phyloP scores from a whole-genome alignment of 2,113 vertebrate species.

The Myodes glareolus region DNA sequence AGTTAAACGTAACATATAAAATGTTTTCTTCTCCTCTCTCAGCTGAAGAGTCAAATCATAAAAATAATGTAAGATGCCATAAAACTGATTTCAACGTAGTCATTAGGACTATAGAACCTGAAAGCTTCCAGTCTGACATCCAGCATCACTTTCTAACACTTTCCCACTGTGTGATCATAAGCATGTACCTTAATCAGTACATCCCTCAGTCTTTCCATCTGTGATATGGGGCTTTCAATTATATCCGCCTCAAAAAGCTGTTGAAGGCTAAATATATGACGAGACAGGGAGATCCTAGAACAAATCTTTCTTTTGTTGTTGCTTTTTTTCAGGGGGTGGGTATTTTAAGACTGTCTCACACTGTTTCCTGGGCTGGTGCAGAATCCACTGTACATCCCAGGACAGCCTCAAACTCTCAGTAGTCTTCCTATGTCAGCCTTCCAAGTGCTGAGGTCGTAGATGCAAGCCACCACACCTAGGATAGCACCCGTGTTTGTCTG shows the following conservation, averaged over 20 bases:
- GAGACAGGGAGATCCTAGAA: background rate
- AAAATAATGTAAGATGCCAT: background rate
- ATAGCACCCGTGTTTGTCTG: background rate
- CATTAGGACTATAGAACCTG: constrained; percentile 2
- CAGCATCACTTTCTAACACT: background rate
- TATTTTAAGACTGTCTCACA: background rate
- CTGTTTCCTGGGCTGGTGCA: background rate
- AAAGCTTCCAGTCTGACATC: background rate
- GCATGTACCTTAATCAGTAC: constrained; percentile 8
- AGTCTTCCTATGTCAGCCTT: background rate
- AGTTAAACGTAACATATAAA: background rate
- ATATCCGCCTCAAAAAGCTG: background rate
- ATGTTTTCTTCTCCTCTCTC: background rate
- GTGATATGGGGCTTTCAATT: background rate
- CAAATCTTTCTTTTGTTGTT: background rate
- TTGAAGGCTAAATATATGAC: constrained; percentile 50
- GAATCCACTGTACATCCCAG: background rate
- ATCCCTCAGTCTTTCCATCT: background rate
- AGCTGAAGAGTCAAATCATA: background rate
- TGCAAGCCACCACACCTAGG: background rate
- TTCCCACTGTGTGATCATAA: background rate
- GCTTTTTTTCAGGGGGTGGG: background rate
- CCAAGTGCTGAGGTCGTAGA: background rate
- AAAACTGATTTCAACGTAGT: constrained; percentile 33
- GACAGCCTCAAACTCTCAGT: background rate